Evolutionary conservation across 2,797 vertebrate genomes (phyloP), one percentile per base, ranked within the genome.

Genomic region (Acestrorhynchus altus): DNA sequence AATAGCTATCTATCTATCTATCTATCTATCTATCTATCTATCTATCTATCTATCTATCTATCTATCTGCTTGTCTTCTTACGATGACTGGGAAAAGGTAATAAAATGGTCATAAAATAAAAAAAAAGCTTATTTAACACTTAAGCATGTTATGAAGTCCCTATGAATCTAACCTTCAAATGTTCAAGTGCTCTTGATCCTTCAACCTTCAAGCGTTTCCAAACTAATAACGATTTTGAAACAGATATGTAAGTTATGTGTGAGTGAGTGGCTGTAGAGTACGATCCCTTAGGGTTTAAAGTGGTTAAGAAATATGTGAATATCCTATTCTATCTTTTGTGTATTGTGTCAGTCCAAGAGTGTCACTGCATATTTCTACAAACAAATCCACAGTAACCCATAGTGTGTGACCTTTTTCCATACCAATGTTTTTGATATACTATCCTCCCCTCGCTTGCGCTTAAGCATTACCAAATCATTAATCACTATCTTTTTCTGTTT

Each of bases 401-500:
- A 46, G 78, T 57, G 8, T 31, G 42, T 77, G 78, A 77, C 71
- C 65, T 65, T 83, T 77, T 47, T 76, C 72, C 66, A 64, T 40
- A 64, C 49, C 51, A 74, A 46, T 63, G 72, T 56, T 75, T 75
- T 46, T 75, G 67, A 83, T 75, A 83, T 79, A 64, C 75, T 67
- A 75, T 75, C 77, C 76, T 11, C 70, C 49, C 31, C 49, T 66
- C 56, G 24, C 56, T 76, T 59, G 46, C 46, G 57, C 73, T 81
- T 72, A 71, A 72, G 63, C 74, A 64, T n/a, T 44, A 39, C 76
- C 57, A 65, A 78, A 67, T 76, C 78, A 83, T 84, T 83, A 84
- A 81, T 80, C 81, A 82, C 72, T n/a, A 60, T 66, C 70, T 70
- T 79, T 82, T 75, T 80, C 73, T 80, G 83, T 82, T 80, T 77